These are phyloP conservation scores for Anguilla obscura DNA, from an alignment of 2,797 vertebrate genomes.

Conservation along the genomic window DNA sequence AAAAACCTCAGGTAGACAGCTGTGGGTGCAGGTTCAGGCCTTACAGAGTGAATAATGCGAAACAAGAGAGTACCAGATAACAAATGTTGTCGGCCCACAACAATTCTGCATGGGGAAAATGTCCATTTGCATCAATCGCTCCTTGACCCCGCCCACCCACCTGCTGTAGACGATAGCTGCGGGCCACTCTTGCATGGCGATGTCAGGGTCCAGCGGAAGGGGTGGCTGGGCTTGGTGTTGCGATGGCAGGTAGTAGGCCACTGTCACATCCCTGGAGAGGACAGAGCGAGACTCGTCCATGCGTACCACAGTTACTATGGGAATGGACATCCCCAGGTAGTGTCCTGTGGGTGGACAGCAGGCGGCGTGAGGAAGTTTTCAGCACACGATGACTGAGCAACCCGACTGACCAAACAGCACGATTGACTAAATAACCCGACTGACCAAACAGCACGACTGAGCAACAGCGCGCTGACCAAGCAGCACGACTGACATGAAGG, in stretches of 20 bases:
- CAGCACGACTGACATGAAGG: background rate
- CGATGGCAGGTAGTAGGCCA: constrained; percentile 81
- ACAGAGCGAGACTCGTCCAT: constrained; percentile 67
- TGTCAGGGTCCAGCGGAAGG: constrained; percentile 71
- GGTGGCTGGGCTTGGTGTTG: constrained; percentile 79
- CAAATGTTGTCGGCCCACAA: background rate
- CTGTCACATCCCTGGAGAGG: constrained; percentile 70
- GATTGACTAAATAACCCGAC: background rate
- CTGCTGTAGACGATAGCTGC: constrained; percentile 75
- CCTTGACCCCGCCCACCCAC: constrained; percentile 56
- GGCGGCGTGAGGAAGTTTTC: background rate
- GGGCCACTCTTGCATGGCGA: constrained; percentile 83
- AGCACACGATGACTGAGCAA: background rate
- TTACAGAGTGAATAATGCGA: background rate
- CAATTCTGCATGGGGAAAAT: background rate
- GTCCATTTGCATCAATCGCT: background rate
- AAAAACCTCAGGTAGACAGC: no score
- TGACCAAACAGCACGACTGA: background rate
- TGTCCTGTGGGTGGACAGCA: constrained; percentile 59
- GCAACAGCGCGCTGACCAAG: background rate
- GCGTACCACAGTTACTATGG: constrained; percentile 81
- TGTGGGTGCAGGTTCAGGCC: background rate
- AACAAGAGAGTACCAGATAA: background rate
- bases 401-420: background rate
- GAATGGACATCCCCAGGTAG: constrained; percentile 85